These are phyloP conservation scores for Teleopsis dalmanni DNA, from an alignment of 1,140 invertebrate species.

Conservation along the genomic window DNA sequence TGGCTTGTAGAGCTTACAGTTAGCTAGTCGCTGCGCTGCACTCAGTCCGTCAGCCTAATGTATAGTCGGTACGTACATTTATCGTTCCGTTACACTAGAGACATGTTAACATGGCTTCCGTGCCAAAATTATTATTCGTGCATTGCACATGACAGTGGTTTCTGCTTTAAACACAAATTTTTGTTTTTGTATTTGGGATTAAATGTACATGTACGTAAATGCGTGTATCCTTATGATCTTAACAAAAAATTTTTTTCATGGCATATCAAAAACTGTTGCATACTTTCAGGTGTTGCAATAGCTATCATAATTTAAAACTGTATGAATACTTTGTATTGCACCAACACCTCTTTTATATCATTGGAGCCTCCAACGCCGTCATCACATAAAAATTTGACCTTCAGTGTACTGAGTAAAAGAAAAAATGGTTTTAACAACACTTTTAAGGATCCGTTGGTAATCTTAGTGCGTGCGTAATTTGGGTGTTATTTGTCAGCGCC, in stretches of 20 bases:
- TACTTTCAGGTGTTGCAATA: conserved; percentile 13
- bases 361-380: too few relatives aligned
- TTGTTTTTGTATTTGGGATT: neutral
- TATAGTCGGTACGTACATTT: neutral
- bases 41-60: neutral
- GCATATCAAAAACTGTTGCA: conserved; percentile 13
- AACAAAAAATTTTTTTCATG: conserved; percentile 9
- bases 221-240: neutral
- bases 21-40: neutral
- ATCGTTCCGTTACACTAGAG: conserved; percentile 21
- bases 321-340: too few relatives aligned
- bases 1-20: too few relatives aligned
- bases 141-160: conserved; percentile 20
- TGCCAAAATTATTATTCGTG: conserved; percentile 43
- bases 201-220: neutral
- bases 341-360: too few relatives aligned
- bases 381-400: too few relatives aligned
- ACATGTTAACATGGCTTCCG: conserved; percentile 44
- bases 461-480: neutral
- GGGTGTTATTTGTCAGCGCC: conserved; percentile 38
- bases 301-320: too few relatives aligned
- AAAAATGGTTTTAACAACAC: too few relatives aligned
- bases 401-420: too few relatives aligned
- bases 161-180: too few relatives aligned
- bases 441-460: too few relatives aligned